Evolutionary conservation across 2,888 invertebrate species (phyloP), one percentile per base, ranked within the genome.

Genomic region (Melinaea menophilus): DNA sequence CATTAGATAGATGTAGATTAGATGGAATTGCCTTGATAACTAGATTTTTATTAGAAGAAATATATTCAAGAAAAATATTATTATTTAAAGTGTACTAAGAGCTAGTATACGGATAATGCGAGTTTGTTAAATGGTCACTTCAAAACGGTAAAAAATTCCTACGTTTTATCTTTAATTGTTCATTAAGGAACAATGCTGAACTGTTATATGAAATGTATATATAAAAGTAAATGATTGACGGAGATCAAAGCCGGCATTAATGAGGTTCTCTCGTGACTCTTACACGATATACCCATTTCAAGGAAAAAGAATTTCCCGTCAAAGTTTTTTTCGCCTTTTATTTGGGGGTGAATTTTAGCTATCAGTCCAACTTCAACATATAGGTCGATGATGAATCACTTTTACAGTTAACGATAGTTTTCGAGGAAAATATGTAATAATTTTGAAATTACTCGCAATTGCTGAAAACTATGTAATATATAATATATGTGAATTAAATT

Each of bases 301-400:
- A 67, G 63, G 63, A 55, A 66, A 69, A 65, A 67, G n/a, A 70
- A 62, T 66, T 65, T 62, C 65, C 68, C 67, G 66, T 66, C 61
- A 68, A 66, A 72, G 62, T 67, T 70, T 63, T 61, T 68, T 65
- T 62, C 37, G 59, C 67, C 70, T 73, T 73, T 70, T 71, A 71
- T 71, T 71, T 70, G 62, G 65, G 59, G 61, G 61, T 67, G 61
- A 66, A 66, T 65, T 69, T 66, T 64, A 60, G 61, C 63, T 35
- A 74, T 74, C 72, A 63, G 65, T 65, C 55, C 68, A 61, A 59
- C 60, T 65, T 65, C 64, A 63, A 70, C 63, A 66, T 61, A 60
- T 66, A 68, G 71, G 70, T 71, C 72, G 69, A 73, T 77, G 76
- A 76, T 77, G 76, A 76, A 72, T 72, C 74, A 73, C 22, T 72